Evolutionary conservation across 2,888 invertebrate genomes (phyloP), one percentile per base, ranked within the genome.

Genomic region (Cremastinae sp.): DNA sequence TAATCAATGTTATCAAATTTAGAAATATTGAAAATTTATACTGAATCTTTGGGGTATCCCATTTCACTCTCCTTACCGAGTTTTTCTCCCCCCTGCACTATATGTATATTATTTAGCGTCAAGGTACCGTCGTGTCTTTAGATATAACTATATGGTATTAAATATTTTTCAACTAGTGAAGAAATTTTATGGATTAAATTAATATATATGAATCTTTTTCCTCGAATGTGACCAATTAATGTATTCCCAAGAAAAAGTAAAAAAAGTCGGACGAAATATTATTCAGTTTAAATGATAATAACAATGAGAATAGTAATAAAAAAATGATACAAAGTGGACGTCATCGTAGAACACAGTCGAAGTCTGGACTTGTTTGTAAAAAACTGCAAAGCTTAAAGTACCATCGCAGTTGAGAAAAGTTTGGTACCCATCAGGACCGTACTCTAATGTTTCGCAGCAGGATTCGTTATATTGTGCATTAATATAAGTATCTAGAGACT

Each of bases 351-450:
- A 55, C 10, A 18, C 18, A 16, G 51, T 76, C 49, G 45, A 10
- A 58, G 58, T 10, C 58, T 16, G 37, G 16, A 14, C 9, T 16
- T 10, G 18, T n/a, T 41, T 71, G 37, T 3, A 12, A 8, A 28
- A 2, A 3, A 28, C 35, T 14, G 28, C 43, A 14, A 28, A 65
- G 20, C 56, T 56, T 47, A n/a, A 35, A 49, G 22, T 43, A 37
- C 41, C 41, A 41, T 12, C 39, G 39, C 49, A 55, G 71, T 62
- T 58, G 59, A 64, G 79, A 78, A 82, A 86, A 86, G 83, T 86
- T 86, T 85, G 56, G 81, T 82, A 83, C 86, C 84, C 86, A 85
- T 73, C 80, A 81, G 75, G 28, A 28, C 28, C 5, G 28, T 28
- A 78, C 80, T 80, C 82, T 82, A 78, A 79, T 68, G 69, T 65